A percentile compares a stretch with the other conserved stretches of the same genome.
These are phyloP conservation scores for Hedychridium roseum DNA, from an alignment of 2,888 invertebrate genomes.

Conservation along the genomic window DNA sequence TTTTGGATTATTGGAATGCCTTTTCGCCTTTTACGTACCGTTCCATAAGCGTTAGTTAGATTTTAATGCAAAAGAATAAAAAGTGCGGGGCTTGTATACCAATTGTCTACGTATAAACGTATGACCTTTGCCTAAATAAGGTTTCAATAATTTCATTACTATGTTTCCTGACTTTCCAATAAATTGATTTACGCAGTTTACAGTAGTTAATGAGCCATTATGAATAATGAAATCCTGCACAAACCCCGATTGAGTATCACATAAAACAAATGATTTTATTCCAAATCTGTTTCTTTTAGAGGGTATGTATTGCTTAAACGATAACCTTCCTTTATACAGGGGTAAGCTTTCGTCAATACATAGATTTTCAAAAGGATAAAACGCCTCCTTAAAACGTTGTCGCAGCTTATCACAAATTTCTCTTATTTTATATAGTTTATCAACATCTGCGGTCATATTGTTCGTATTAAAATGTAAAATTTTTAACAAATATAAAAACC, in stretches of 20 bases:
- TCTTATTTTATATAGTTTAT: too few species aligned
- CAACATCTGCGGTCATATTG: too few species aligned
- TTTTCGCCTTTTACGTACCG: conserved; percentile 11
- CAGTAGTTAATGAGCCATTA: conserved; percentile 9
- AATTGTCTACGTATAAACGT: conserved; percentile 39
- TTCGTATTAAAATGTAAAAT: too few species aligned
- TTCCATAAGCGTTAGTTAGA: conserved; percentile 15
- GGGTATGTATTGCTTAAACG: conserved; percentile 15
- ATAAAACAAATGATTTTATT: conserved; percentile 6
- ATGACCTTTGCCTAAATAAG: conserved; percentile 38
- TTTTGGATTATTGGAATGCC: conserved; percentile 11
- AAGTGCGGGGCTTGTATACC: conserved; percentile 40
- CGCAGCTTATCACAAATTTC: too few species aligned
- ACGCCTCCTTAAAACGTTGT: too few species aligned
- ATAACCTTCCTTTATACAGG: conserved; percentile 12
- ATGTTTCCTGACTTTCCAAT: conserved; percentile 15
- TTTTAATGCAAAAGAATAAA: conserved; percentile 9
- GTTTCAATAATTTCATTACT: conserved; percentile 14
- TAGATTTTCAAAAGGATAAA: too few species aligned
- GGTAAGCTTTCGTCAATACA: conserved; percentile 13
- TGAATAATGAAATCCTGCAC: conserved; percentile 15
- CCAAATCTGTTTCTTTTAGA: conserved; percentile 10
- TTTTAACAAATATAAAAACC: too few species aligned
- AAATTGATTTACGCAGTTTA: conserved; percentile 3
- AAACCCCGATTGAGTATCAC: conserved; percentile 12